phyloP scores from a whole-genome alignment of 2,888 invertebrate genomes.

The Coecobrya sp. region DNA sequence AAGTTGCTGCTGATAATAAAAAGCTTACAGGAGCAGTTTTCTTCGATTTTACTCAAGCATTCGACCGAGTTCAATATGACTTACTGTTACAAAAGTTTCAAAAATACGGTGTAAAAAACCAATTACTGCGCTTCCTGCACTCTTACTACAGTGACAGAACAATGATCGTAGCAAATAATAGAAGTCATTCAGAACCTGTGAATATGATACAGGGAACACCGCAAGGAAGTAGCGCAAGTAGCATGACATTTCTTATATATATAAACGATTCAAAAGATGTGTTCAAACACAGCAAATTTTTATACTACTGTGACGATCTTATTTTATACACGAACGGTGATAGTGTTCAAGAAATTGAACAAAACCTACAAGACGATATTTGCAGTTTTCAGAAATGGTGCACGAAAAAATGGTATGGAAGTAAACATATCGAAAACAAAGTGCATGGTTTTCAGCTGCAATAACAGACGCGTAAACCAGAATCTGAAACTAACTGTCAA shows the following conservation, averaged over 20 bases:
- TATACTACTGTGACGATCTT: slow-evolving; percentile 40
- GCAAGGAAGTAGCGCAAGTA: slow-evolving; percentile 40
- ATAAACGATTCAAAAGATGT: slow-evolving; percentile 2
- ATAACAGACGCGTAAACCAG: not conserved
- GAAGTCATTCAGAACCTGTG: not conserved
- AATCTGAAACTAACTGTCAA: not conserved
- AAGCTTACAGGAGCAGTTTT: slow-evolving; percentile 50
- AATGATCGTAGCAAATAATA: slow-evolving; percentile 28
- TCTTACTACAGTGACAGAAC: slow-evolving; percentile 58
- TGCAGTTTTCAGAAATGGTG: slow-evolving; percentile 5
- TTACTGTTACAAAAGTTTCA: not conserved
- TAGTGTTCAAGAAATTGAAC: not conserved
- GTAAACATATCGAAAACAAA: slow-evolving; percentile 41
- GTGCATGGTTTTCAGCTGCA: not conserved
- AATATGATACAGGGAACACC: not conserved
- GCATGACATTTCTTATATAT: slow-evolving; percentile 24
- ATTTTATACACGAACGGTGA: not conserved
- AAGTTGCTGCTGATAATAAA: not conserved
- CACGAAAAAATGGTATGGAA: not conserved
- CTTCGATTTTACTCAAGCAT: slow-evolving; percentile 49
- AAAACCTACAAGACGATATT: not conserved
- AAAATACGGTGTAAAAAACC: not conserved
- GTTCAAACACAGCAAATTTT: not conserved
- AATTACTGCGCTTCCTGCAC: not conserved
- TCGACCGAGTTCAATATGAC: slow-evolving; percentile 28